Evolutionary conservation across 2,797 vertebrate genomes (phyloP).

Genomic region (Vipera latastei): DNA sequence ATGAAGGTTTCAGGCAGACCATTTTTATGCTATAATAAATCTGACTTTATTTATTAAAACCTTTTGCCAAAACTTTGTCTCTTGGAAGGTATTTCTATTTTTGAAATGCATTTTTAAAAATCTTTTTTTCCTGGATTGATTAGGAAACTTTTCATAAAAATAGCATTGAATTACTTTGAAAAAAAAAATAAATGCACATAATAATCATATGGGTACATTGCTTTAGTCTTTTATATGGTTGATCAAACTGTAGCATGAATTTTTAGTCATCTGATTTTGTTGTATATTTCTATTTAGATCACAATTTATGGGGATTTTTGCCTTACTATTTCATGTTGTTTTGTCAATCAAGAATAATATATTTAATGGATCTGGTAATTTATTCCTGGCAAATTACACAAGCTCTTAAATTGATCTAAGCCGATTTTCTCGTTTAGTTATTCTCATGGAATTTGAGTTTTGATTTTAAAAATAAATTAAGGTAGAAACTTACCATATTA

Average conservation of each 20-base stretch:
- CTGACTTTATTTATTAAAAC: background rate
- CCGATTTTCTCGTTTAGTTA: conserved; percentile 8
- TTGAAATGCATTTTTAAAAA: background rate
- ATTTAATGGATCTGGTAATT: conserved; percentile 12
- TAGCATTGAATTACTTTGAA: background rate
- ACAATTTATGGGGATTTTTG: background rate
- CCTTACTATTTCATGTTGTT: background rate
- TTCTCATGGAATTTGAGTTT: conserved; percentile 22
- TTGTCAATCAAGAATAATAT: background rate
- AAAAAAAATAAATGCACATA: background rate
- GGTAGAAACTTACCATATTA: background rate
- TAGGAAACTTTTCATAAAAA: background rate
- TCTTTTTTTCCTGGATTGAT: background rate
- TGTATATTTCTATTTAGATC: background rate
- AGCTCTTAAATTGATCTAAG: conserved; percentile 15
- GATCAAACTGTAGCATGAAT: background rate
- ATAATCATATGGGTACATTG: fast-evolving
- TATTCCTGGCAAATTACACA: conserved; percentile 5
- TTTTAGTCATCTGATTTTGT: background rate
- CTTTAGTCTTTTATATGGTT: background rate
- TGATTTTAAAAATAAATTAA: background rate
- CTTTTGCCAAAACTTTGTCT: background rate
- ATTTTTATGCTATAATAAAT: background rate
- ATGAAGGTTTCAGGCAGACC: background rate
- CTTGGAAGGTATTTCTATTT: background rate